phyloP scores from a whole-genome alignment of 2,113 vertebrate species.

The Kryptolebias marmoratus region DNA sequence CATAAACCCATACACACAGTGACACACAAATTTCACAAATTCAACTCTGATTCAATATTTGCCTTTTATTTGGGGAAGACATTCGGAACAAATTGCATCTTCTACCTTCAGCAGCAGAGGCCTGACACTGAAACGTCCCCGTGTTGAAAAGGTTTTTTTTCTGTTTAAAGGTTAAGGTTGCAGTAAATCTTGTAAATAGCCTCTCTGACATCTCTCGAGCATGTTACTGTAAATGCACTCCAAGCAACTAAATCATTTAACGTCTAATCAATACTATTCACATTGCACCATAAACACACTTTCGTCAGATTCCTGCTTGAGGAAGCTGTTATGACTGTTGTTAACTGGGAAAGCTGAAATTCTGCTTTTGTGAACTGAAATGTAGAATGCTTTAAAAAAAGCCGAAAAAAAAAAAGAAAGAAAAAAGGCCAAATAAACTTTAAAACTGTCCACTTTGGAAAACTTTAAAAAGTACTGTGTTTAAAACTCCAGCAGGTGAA shows the following conservation, averaged over 20 bases:
- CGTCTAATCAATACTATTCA: slow-evolving; percentile 71
- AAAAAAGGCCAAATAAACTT: neutral
- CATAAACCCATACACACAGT: neutral
- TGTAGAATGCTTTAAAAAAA: neutral
- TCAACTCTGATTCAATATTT: slow-evolving; percentile 20
- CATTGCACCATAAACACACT: slow-evolving; percentile 60
- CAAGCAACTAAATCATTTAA: slow-evolving; percentile 78
- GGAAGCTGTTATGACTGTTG: slow-evolving; percentile 30
- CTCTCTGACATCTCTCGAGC: slow-evolving; percentile 66
- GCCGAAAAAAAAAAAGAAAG: neutral
- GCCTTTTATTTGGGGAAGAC: slow-evolving; percentile 27
- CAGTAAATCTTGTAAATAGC: slow-evolving; percentile 69
- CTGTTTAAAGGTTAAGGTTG: slow-evolving; percentile 57
- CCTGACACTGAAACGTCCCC: slow-evolving; percentile 32
- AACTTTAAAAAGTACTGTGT: slow-evolving; percentile 10
- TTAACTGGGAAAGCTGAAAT: slow-evolving; percentile 23
- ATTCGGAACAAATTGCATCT: slow-evolving; percentile 23
- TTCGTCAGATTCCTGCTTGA: slow-evolving; percentile 34
- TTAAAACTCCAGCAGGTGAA: slow-evolving; percentile 8
- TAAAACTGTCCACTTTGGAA: neutral
- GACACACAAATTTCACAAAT: neutral
- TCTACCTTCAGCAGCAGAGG: slow-evolving; percentile 19
- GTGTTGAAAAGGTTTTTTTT: slow-evolving; percentile 36
- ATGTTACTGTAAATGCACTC: slow-evolving; percentile 79
- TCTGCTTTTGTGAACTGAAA: neutral